These are phyloP conservation scores for Mellilla xanthometata DNA, from an alignment of 2,888 invertebrate genomes.

Conservation along the genomic window DNA sequence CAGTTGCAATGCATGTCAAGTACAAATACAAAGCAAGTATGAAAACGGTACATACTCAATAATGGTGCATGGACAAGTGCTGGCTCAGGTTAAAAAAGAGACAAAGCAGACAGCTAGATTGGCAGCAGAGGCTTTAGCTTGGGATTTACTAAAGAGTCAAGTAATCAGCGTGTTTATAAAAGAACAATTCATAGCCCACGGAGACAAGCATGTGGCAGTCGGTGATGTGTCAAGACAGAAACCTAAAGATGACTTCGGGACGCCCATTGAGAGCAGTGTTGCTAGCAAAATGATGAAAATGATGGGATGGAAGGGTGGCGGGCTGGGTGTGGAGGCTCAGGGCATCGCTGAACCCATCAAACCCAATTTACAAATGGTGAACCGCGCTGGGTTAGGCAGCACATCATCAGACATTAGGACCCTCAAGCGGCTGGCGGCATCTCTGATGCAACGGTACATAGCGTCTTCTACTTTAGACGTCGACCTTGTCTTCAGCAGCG, in stretches of 20 bases:
- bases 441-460: constrained; percentile 57
- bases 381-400: constrained; percentile 67
- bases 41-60: constrained; percentile 41
- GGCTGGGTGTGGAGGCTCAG: constrained; percentile 84
- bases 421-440: constrained; percentile 45
- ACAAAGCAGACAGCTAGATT: constrained; percentile 50
- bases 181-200: constrained; percentile 61
- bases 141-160: constrained; percentile 58
- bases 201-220: constrained; percentile 49
- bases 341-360: constrained; percentile 86
- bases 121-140: constrained; percentile 48
- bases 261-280: constrained; percentile 58
- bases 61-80: constrained; percentile 41
- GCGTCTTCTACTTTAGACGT: constrained; percentile 69
- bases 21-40: constrained; percentile 36
- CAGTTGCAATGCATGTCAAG: constrained; percentile 56
- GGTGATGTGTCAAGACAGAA: constrained; percentile 46
- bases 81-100: constrained; percentile 46
- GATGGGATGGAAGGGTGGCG: constrained; percentile 91
- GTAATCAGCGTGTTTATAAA: constrained; percentile 56
- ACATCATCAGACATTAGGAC: constrained; percentile 37
- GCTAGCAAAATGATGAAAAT: constrained; percentile 80
- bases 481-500: constrained; percentile 80
- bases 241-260: constrained; percentile 48
- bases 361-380: constrained; percentile 71